Evolutionary conservation across 2,888 invertebrate species (phyloP).

Genomic region (Andrena hattorfiana): DNA sequence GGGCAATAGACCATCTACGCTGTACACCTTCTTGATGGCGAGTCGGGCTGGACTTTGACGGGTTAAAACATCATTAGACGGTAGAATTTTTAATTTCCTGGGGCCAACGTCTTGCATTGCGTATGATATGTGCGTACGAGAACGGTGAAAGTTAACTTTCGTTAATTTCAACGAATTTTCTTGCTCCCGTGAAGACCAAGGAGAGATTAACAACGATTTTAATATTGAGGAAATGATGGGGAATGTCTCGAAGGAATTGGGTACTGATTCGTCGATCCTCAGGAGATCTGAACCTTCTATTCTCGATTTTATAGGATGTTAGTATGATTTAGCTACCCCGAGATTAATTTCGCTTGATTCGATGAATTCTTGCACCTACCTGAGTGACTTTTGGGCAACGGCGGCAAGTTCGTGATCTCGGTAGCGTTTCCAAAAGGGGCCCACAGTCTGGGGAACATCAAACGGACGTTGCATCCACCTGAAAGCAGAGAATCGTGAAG

Average conservation of each 20-base stretch:
- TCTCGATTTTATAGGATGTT: not conserved
- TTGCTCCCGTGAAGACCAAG: not conserved
- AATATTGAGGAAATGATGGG: not conserved
- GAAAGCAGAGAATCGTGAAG: constrained; percentile 63
- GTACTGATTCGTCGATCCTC: not conserved
- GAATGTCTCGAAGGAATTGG: not conserved
- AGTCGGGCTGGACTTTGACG: constrained; percentile 24
- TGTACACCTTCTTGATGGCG: constrained; percentile 59
- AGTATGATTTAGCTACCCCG: not conserved
- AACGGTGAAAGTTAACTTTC: not conserved
- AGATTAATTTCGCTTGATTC: too few species aligned
- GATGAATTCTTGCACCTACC: constrained; percentile 71
- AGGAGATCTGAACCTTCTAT: not conserved
- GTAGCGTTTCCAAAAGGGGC: constrained; percentile 81
- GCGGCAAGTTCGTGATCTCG: constrained; percentile 80
- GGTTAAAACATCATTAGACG: constrained; percentile 37
- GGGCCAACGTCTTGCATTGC: too few species aligned
- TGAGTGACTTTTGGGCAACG: constrained; percentile 81
- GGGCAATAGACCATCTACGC: constrained; percentile 63
- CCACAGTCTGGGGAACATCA: constrained; percentile 84
- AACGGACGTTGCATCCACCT: constrained; percentile 83
- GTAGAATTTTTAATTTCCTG: constrained; percentile 28
- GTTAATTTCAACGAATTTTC: not conserved
- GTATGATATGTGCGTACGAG: not conserved
- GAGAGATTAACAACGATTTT: not conserved